These are phyloP conservation scores for Ophioninae sp. DNA, from an alignment of 2,888 invertebrate genomes.

Conservation along the genomic window DNA sequence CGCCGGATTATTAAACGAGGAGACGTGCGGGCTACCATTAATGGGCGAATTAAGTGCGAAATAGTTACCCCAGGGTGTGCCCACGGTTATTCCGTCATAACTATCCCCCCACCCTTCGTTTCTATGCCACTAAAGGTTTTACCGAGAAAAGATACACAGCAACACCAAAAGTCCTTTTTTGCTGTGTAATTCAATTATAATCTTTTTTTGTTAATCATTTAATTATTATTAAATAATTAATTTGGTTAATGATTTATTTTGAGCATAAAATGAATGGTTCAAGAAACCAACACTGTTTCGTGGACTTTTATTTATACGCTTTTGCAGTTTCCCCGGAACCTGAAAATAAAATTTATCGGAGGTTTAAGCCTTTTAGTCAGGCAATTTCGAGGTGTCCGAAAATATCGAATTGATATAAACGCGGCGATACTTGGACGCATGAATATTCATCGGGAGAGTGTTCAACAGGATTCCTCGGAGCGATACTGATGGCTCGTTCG, in stretches of 20 bases:
- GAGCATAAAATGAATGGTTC: too few relatives aligned
- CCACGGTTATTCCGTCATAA: conserved; percentile 21
- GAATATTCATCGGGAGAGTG: not conserved
- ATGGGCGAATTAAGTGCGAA: conserved; percentile 53
- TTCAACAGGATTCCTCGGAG: not conserved
- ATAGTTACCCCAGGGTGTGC: conserved; percentile 20
- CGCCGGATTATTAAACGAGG: conserved; percentile 52
- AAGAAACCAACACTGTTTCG: too few relatives aligned
- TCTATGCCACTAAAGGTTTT: not conserved
- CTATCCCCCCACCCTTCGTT: not conserved
- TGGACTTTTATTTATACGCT: too few relatives aligned
- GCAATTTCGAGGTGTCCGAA: not conserved
- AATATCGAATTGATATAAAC: not conserved
- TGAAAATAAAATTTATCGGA: not conserved
- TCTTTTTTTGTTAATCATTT: too few relatives aligned
- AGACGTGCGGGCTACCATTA: conserved; percentile 52
- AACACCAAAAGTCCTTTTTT: not conserved
- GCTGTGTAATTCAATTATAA: conserved; percentile 16
- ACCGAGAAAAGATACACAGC: not conserved
- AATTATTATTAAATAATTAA: too few relatives aligned
- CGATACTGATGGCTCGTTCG: not conserved
- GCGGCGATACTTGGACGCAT: not conserved
- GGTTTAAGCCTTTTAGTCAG: not conserved
- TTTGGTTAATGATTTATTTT: too few relatives aligned
- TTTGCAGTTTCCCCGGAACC: not conserved